Evolutionary conservation across 2,113 vertebrate genomes (phyloP).

Genomic region (Taurulus bubalis): DNA sequence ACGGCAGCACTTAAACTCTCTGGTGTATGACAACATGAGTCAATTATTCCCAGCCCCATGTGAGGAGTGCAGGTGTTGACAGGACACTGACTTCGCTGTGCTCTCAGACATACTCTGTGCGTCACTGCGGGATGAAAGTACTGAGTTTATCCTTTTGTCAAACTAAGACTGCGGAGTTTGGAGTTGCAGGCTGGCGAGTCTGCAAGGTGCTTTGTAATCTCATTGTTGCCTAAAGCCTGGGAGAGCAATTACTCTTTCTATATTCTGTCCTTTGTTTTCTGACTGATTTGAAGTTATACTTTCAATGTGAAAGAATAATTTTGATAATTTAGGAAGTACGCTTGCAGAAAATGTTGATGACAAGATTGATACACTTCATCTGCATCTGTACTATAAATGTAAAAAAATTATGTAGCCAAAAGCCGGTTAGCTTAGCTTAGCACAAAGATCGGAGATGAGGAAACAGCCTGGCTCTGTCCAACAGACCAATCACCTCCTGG

Average conservation of each 20-base stretch:
- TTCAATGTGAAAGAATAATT: background rate
- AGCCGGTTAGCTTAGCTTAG: background rate
- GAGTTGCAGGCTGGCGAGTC: background rate
- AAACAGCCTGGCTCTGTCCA: background rate
- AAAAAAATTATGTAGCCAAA: background rate
- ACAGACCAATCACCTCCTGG: background rate
- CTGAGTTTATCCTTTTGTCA: constrained; percentile 31
- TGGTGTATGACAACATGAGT: constrained; percentile 59
- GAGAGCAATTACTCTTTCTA: background rate
- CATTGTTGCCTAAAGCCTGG: constrained; percentile 13
- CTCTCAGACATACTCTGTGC: constrained; percentile 30
- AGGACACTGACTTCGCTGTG: constrained; percentile 26
- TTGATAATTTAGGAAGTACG: background rate
- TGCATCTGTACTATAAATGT: background rate
- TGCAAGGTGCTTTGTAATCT: constrained; percentile 21
- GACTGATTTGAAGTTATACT: background rate
- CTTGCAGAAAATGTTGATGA: background rate
- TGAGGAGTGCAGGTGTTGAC: constrained; percentile 49
- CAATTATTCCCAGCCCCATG: constrained; percentile 61
- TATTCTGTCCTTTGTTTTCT: background rate
- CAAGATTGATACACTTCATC: background rate
- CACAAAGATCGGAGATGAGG: background rate
- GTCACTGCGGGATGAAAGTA: constrained; percentile 36
- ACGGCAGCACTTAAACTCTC: constrained; percentile 53
- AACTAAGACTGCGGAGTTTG: constrained; percentile 25